These are phyloP conservation scores for Lepetodrilus schrolli DNA, from an alignment of 2,888 invertebrate genomes.

Conservation along the genomic window DNA sequence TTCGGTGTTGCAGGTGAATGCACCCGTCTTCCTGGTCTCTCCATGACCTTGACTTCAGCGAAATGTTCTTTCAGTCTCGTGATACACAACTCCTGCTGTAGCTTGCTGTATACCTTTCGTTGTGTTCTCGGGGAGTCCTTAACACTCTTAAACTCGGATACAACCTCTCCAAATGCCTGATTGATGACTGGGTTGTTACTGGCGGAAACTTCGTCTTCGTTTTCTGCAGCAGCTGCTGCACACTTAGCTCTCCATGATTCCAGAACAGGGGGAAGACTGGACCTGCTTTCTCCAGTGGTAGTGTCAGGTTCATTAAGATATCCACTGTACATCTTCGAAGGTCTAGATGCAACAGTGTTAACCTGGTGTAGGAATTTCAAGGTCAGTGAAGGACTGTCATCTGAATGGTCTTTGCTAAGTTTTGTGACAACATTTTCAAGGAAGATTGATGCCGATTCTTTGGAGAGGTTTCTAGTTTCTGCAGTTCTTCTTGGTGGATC, in stretches of 20 bases:
- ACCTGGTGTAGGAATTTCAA: neutral
- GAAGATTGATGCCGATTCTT: too few species aligned
- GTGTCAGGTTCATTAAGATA: neutral
- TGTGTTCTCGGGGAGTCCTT: neutral
- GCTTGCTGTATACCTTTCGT: neutral
- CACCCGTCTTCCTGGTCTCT: neutral
- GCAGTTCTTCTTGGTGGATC: too few species aligned
- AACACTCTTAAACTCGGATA: neutral
- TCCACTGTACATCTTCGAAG: neutral
- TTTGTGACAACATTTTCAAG: too few species aligned
- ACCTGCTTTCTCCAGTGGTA: neutral
- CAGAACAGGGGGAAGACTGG: neutral
- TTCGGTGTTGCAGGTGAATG: neutral
- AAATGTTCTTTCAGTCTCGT: neutral
- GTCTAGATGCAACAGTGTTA: neutral
- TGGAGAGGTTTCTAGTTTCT: neutral
- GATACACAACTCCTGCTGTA: neutral
- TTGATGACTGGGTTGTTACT: neutral
- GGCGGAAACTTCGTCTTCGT: neutral
- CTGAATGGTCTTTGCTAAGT: too few species aligned
- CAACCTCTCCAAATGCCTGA: neutral
- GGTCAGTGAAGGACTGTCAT: neutral
- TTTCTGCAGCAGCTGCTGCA: neutral
- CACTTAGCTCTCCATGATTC: slow-evolving; percentile 11
- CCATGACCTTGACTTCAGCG: slow-evolving; percentile 11